Evolutionary conservation across 64 coral and sea anemone genomes (phyloP).

Genomic region (Acropora yongei): DNA sequence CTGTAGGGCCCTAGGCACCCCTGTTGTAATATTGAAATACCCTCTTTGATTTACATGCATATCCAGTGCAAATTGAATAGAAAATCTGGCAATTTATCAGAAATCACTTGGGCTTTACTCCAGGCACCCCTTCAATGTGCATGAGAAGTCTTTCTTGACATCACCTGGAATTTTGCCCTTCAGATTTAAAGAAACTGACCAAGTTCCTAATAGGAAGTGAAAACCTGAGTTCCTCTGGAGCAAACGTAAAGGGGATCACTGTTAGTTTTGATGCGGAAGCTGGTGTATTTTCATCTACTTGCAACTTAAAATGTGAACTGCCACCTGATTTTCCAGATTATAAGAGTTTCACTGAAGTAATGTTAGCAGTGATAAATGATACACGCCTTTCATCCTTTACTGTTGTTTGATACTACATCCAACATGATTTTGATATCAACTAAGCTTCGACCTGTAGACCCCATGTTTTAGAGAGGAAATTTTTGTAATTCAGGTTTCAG

Average conservation of each 20-base stretch:
- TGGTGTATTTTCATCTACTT: background rate
- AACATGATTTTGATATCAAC: no score
- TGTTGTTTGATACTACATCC: background rate
- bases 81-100: no score
- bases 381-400: background rate
- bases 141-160: background rate
- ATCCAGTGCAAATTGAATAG: no score
- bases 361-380: background rate
- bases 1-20: no score
- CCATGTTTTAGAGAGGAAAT: no score
- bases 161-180: background rate
- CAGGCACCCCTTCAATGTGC: background rate
- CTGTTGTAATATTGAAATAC: no score
- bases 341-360: background rate
- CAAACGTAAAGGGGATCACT: background rate
- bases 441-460: no score
- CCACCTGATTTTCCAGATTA: background rate
- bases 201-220: background rate
- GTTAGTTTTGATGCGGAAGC: background rate
- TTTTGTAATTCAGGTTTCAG: no score
- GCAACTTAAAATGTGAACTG: background rate
- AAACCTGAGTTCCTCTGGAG: background rate
- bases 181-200: background rate
- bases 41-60: no score
- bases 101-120: no score